Evolutionary conservation across 2,797 vertebrate species (phyloP).

Genomic region (Basileuterus tristriatus): DNA sequence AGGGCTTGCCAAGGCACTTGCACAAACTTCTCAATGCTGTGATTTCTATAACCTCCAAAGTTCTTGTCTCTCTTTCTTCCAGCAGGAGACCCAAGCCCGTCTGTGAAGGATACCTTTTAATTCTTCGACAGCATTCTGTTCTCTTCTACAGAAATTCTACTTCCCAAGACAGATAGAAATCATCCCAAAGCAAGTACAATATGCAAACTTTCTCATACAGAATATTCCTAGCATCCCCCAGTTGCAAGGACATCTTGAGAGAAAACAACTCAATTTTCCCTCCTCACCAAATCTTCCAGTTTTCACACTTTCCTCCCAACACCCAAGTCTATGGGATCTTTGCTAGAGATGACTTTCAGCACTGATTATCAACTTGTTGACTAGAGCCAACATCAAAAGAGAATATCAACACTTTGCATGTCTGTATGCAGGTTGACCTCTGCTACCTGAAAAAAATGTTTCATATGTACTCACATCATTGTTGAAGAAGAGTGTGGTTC

Average conservation of each 20-base stretch:
- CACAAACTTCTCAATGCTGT: background rate
- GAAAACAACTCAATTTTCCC: background rate
- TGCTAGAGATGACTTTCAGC: background rate
- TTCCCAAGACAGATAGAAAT: background rate
- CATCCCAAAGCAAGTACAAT: background rate
- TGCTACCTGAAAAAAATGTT: background rate
- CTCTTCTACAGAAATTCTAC: background rate
- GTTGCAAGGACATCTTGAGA: background rate
- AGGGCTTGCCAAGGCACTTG: background rate
- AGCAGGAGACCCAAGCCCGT: background rate
- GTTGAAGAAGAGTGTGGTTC: background rate
- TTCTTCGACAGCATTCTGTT: background rate
- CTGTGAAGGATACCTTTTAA: background rate
- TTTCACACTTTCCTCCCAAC: background rate
- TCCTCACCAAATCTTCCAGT: background rate
- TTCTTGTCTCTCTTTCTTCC: background rate
- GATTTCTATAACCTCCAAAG: background rate
- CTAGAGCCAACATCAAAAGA: background rate
- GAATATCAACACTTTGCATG: background rate
- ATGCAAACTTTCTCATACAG: background rate
- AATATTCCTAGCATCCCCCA: background rate
- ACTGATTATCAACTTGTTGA: background rate
- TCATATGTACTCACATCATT: background rate
- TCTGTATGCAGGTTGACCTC: background rate
- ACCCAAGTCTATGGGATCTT: background rate